Conservation (phyloP, 2,797 vertebrate genomes). For the Pangasius larnaudii region DNA sequence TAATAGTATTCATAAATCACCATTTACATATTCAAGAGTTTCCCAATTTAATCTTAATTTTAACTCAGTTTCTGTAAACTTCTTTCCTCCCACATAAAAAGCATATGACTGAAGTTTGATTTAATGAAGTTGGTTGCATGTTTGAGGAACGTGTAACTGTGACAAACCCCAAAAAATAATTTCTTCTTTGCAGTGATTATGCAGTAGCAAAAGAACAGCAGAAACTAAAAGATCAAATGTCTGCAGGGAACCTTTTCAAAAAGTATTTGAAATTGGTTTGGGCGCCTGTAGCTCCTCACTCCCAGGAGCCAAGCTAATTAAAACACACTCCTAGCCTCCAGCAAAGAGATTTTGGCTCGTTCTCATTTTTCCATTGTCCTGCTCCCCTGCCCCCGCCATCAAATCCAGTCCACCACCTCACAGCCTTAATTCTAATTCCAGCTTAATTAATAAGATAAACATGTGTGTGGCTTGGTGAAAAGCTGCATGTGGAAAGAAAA, state of each 20-base stretch:
- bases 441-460: constrained; percentile 38
- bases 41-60: background rate
- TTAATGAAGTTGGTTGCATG: background rate
- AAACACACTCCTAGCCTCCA: constrained; percentile 54
- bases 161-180: background rate
- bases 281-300: constrained; percentile 45
- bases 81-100: background rate
- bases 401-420: background rate
- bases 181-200: constrained; percentile 21
- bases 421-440: constrained; percentile 31
- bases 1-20: background rate
- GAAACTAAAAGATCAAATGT: constrained; percentile 26
- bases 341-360: constrained; percentile 46
- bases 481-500: constrained; percentile 3
- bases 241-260: constrained; percentile 49
- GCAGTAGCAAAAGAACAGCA: constrained; percentile 28
- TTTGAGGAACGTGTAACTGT: constrained; percentile 8
- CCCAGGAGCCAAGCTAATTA: constrained; percentile 59
- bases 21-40: background rate
- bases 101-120: background rate
- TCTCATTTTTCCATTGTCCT: constrained; percentile 50
- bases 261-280: constrained; percentile 49
- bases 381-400: constrained; percentile 14
- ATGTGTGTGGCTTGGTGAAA: background rate
- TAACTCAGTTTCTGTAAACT: background rate